A percentile compares a stretch with the other conserved stretches of the same genome.
Conservation (phyloP, 2,113 vertebrate genomes). For the Thomomys bottae region DNA sequence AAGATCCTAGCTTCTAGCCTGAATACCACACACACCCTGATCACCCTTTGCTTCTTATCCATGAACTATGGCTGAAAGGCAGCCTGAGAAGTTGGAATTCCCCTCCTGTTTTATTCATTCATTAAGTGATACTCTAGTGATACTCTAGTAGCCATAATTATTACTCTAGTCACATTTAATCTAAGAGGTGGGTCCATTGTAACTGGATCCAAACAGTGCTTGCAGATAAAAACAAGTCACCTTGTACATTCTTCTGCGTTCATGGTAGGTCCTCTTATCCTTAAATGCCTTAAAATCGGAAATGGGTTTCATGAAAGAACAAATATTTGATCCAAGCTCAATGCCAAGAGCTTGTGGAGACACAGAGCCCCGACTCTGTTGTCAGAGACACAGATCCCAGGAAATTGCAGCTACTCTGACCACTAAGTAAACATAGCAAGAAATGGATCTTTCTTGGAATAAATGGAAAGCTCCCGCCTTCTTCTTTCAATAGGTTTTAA, state of each 20-base stretch:
- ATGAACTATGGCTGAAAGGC: neutral
- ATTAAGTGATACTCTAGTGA: neutral
- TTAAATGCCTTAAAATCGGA: conserved; percentile 38
- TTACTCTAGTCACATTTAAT: conserved; percentile 28
- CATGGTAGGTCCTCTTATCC: neutral
- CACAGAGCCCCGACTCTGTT: neutral
- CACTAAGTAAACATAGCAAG: neutral
- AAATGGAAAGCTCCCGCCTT: neutral
- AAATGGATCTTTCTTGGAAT: conserved; percentile 25
- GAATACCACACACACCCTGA: neutral
- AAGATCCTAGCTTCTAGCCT: too few species aligned
- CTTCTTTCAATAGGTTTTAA: neutral
- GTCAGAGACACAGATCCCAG: neutral
- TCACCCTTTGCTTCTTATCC: neutral
- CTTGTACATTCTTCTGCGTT: neutral
- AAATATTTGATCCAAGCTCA: neutral
- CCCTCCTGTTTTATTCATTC: neutral
- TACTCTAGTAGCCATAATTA: neutral
- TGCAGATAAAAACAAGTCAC: conserved; percentile 16
- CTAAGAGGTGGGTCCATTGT: conserved; percentile 10
- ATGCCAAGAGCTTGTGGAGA: neutral
- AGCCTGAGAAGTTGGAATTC: neutral
- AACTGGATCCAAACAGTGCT: neutral
- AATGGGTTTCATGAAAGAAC: neutral
- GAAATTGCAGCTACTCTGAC: neutral